Evolutionary conservation across 1,140 invertebrate genomes (phyloP), one percentile per base, ranked within the genome.

Genomic region (Neuroterus valhalla): DNA sequence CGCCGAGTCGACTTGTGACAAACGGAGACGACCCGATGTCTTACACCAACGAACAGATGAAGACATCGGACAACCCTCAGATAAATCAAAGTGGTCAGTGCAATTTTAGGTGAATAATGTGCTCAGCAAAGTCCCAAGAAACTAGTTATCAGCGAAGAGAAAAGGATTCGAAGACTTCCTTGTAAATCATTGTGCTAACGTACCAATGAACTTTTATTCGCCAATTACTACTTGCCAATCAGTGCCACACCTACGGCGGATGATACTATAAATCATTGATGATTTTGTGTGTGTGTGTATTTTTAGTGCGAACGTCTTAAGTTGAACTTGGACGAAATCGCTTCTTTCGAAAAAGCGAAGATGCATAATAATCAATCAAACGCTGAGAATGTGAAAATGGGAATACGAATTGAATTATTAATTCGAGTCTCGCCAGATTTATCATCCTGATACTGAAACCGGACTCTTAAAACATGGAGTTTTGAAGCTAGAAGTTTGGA

Each of bases 21-120:
- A 84, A 85, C 52, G 86, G 81, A 1, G 84, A 88, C 14, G 89
- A 91, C 78, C 84, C 87, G 2, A 91, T 91, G 87, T 79, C 85
- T 31, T 81, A 88, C 19, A 85, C 84, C 50, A 84, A 77, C 46
- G 89, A 91, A 75, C 86, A 87, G 66, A 77, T 77, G 2, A 86
- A 85, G 71, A 68, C 70, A 68, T 46, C 78, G 19, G 78, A 80
- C 21, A 71, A 76, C 31, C 62, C 70, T 74, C 81, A 81, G 74
- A 76, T 69, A 67, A 81, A 82, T 71, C 76, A 82, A 74, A 78
- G 78, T 74, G 79, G 79, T 77, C 81, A 82, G 70, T 81, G 77
- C 66, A 82, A 86, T 81, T 71, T 79, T 70, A 86, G 84, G 80
- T 86, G 82, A 86, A 84, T 21, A 55, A 44, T 17, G 62, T 42